Percentiles rank a stretch among this genome's conserved stretches.
phyloP scores from a whole-genome alignment of 2,888 invertebrate genomes.

The Melieria picta region DNA sequence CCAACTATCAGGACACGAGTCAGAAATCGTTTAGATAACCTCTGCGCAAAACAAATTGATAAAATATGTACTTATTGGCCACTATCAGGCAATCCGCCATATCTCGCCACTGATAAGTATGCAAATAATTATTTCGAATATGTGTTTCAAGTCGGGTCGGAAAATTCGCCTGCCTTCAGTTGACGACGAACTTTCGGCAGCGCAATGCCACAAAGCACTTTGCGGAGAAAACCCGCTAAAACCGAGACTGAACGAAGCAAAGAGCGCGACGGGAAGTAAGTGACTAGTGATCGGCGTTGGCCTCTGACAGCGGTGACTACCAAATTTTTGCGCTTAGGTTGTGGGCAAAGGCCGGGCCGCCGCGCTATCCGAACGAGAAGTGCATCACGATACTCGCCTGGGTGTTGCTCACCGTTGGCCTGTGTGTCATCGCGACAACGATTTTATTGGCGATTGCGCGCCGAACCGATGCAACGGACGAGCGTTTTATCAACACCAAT shows the following conservation, averaged over 20 bases:
- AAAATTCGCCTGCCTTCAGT: not conserved
- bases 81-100: too few relatives aligned
- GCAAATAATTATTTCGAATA: too few relatives aligned
- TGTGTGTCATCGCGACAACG: conserved; percentile 44
- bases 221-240: not conserved
- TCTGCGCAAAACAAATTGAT: too few relatives aligned
- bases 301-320: too few relatives aligned
- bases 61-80: too few relatives aligned
- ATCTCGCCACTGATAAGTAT: too few relatives aligned
- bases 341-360: too few relatives aligned
- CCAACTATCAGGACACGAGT: too few relatives aligned
- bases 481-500: not conserved
- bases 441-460: conserved; percentile 41
- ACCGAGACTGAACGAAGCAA: not conserved
- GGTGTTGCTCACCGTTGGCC: conserved; percentile 46
- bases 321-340: too few relatives aligned
- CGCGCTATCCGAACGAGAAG: conserved; percentile 7
- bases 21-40: too few relatives aligned
- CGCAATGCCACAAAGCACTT: not conserved
- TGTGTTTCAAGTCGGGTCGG: too few relatives aligned
- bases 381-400: conserved; percentile 45
- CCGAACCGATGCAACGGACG: not conserved
- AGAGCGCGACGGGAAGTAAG: not conserved
- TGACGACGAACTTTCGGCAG: not conserved
- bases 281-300: not conserved